phyloP scores from a whole-genome alignment of 1,140 invertebrate species.

The Drosophila sturtevanti region DNA sequence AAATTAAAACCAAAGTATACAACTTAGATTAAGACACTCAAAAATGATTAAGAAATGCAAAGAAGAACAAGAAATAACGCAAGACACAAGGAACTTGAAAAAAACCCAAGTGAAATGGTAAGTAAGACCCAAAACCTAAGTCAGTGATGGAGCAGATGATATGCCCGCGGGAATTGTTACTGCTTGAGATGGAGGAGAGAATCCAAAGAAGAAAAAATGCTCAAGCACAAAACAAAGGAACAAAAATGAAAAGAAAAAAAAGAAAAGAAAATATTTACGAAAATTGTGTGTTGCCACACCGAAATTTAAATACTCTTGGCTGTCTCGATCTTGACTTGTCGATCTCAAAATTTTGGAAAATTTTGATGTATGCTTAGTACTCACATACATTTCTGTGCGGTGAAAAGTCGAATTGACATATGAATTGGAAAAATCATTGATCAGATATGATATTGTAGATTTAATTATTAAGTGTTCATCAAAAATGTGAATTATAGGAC shows the following conservation, averaged over 20 bases:
- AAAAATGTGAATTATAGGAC: too few species aligned
- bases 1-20: constrained; percentile 68
- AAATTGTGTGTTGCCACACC: neutral
- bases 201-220: constrained; percentile 47
- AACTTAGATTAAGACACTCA: constrained; percentile 73
- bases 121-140: constrained; percentile 34
- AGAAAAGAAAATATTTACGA: neutral
- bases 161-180: constrained; percentile 76
- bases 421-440: too few species aligned
- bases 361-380: too few species aligned
- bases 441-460: neutral
- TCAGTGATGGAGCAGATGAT: constrained; percentile 75
- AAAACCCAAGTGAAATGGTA: constrained; percentile 50
- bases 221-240: constrained; percentile 2
- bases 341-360: too few species aligned
- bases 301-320: neutral
- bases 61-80: constrained; percentile 39
- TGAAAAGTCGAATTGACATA: too few species aligned
- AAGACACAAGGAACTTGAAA: constrained; percentile 34
- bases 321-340: too few species aligned
- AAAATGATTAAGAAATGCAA: constrained; percentile 78
- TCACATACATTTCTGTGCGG: too few species aligned
- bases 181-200: constrained; percentile 48
- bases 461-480: too few species aligned
- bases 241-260: constrained; percentile 1